These are phyloP conservation scores for Phenacoccus solenopsis DNA, from an alignment of 1,140 invertebrate species.

Conservation along the genomic window DNA sequence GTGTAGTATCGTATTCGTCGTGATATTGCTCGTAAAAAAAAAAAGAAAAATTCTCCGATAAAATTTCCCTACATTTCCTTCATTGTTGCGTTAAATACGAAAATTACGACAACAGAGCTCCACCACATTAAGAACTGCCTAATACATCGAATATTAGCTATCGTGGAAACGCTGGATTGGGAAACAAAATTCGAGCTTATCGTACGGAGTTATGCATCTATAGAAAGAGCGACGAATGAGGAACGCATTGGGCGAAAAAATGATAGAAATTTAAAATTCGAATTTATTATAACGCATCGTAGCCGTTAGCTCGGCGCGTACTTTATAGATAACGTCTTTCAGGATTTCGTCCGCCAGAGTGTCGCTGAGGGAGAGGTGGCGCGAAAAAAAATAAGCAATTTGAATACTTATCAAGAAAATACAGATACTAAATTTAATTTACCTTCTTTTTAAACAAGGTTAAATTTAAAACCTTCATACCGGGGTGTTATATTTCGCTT, in stretches of 20 bases:
- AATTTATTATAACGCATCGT: background rate
- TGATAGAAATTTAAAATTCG: background rate
- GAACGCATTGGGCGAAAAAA: background rate
- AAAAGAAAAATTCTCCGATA: too few relatives aligned
- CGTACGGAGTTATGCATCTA: too few relatives aligned
- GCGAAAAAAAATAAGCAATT: slow-evolving; percentile 9
- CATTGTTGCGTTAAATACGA: too few relatives aligned
- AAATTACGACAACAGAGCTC: too few relatives aligned
- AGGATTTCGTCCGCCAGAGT: background rate
- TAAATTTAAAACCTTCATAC: slow-evolving; percentile 17
- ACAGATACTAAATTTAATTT: slow-evolving; percentile 18
- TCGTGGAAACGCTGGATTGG: too few relatives aligned
- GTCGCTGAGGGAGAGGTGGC: background rate
- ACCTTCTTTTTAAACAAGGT: slow-evolving; percentile 18
- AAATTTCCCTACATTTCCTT: too few relatives aligned
- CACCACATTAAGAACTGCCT: too few relatives aligned
- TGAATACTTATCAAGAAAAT: slow-evolving; percentile 18
- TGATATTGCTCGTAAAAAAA: too few relatives aligned
- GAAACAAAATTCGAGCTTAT: too few relatives aligned
- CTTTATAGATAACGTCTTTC: slow-evolving; percentile 12
- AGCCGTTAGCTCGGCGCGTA: slow-evolving; percentile 4
- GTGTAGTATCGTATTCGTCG: too few relatives aligned
- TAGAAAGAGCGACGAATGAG: too few relatives aligned
- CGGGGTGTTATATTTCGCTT: slow-evolving; percentile 16
- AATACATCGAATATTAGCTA: too few relatives aligned